Evolutionary conservation across 1,140 invertebrate genomes (phyloP), one percentile per base, ranked within the genome.

Genomic region (Pissodes strobi): DNA sequence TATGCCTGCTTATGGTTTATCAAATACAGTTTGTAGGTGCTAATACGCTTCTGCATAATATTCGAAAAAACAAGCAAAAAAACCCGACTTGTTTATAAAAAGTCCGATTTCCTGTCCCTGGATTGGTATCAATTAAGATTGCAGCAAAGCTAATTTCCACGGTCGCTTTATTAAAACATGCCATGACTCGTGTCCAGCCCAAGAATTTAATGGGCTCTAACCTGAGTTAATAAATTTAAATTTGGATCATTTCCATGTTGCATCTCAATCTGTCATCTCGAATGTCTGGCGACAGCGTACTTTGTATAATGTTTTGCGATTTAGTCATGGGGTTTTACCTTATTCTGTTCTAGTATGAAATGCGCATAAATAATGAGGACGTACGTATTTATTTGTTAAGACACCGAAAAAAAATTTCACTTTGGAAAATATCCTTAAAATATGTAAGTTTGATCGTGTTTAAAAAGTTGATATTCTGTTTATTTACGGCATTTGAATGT

Each of bases 211-310:
- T 59, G 56, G 56, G 13, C 56, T 49, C 45, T 59, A 59, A 59
- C 56, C 43, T 59, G 39, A 37, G 25, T 59, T 59, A 46, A 59
- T 59, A 59, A 59, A 49, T 59, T 59, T 59, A 59, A 59, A 34
- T 59, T 49, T 59, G 56, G 56, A 59, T 59, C 56, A 59, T 59
- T 59, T 59, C 56, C 56, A 59, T 57, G 53, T 45, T 25, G 27
- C 38, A 46, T 59, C 56, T 59, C 56, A 27, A 49, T 59, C 41
- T 30, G 41, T 59, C 56, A 53, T 60, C 45, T 46, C 46, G 27
- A 25, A 39, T 60, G 43, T 60, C 45, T 48, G 43, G 43, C 55
- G 55, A 55, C 51, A 39, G 12, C 38, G 6, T 27, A 57, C 34
- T 22, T 39, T 27, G 25, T 27, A n/a, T n/a, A n/a, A n/a, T n/a